Base-by-base conservation (phyloP, 1,140 invertebrate genomes). In the Drosophila cardini region DNA sequence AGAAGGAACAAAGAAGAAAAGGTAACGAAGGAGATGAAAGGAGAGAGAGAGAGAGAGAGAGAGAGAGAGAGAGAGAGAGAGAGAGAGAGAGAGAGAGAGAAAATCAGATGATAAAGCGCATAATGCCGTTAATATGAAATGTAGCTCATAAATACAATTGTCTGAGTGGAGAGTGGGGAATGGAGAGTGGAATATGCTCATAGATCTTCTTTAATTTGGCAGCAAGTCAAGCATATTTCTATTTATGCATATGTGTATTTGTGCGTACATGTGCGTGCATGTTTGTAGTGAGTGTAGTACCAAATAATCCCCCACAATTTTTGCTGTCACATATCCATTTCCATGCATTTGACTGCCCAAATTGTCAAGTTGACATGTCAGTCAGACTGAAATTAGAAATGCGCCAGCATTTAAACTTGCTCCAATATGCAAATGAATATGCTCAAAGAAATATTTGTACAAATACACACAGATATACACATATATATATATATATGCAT, bases 291-390 rank as follows among this genome's bases (percentile, higher is more conserved):
- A 10, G 42, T 60, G 26, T 4, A 18, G 32, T 21, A 50, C 50
- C n/a, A 61, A 16, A 62, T 3, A 26, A 5, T 26, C 21, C 21
- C 21, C 18, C 36, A 38, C 67, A 72, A 71, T 83, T 26, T 26
- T 26, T 83, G 76, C 78, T 72, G 68, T 70, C 42, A 65, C 61
- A 73, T 72, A 68, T 73, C 73, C 69, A 72, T 84, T 69, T 64
- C 70, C 70, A 62, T 80, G 78, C 80, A 84, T 68, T 78, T 83
- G 82, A 85, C 81, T 86, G 71, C 64, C 74, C 75, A 85, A 85
- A 85, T 85, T 85, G 78, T 80, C 82, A 86, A 86, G 73, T 63
- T 80, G 78, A 86, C 82, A 86, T 80, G 78, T 61, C 78, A 80
- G 57, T 34, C 73, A 57, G 78, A 32, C 55, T 80, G 74, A 84